phyloP scores from a whole-genome alignment of 2,888 invertebrate genomes.

The Cryptops parisi region DNA sequence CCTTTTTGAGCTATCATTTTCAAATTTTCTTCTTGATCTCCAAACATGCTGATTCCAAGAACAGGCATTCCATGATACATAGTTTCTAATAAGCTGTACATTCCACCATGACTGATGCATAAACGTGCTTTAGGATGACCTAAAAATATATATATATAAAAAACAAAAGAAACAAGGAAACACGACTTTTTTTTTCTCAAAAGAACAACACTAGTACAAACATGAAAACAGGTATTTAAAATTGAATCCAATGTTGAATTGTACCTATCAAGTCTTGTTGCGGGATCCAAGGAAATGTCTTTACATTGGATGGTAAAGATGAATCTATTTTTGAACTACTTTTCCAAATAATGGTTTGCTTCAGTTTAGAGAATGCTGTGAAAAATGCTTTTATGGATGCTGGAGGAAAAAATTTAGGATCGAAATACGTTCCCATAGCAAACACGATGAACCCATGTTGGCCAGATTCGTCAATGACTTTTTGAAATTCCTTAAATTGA shows the following conservation, averaged over 20 bases:
- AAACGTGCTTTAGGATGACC: not conserved
- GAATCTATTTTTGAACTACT: not conserved
- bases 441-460: not conserved
- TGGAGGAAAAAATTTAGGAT: not conserved
- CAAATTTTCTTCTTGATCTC: not conserved
- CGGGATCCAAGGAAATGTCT: not conserved
- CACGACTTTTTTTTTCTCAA: too few species aligned
- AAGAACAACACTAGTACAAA: too few species aligned
- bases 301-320: not conserved
- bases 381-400: not conserved
- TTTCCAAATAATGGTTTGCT: not conserved
- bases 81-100: not conserved
- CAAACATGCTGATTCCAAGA: not conserved
- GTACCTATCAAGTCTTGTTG: not conserved
- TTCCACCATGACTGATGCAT: not conserved
- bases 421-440: not conserved
- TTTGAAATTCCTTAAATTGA: too few species aligned
- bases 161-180: too few species aligned
- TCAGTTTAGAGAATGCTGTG: not conserved
- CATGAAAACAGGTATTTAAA: too few species aligned
- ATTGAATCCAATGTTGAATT: too few species aligned
- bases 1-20: not conserved
- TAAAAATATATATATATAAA: too few species aligned
- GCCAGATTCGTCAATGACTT: too few species aligned
- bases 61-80: not conserved